These are phyloP conservation scores for Chlorocebus sabaeus DNA, from an alignment of 2,113 vertebrate genomes.

Conservation along the genomic window DNA sequence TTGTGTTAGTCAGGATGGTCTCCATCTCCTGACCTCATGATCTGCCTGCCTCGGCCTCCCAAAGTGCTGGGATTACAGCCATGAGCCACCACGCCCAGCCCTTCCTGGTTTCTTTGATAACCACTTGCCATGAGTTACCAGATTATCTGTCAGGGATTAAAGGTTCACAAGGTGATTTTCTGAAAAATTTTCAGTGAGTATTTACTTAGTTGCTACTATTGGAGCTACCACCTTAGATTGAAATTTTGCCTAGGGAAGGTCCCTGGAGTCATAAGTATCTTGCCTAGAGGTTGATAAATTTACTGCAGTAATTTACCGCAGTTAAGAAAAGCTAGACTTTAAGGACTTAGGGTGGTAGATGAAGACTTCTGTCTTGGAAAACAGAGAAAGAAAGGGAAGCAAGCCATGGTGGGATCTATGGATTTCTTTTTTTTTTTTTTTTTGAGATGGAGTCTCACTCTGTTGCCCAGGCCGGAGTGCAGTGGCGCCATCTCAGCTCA, in stretches of 20 bases:
- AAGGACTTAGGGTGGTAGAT: background rate
- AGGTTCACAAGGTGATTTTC: background rate
- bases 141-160: background rate
- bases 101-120: background rate
- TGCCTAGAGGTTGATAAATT: background rate
- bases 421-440: background rate
- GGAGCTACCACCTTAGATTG: background rate
- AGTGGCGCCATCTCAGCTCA: too few relatives aligned
- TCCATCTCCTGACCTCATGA: too few relatives aligned
- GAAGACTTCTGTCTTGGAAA: background rate
- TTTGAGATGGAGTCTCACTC: too few relatives aligned
- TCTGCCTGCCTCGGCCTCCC: too few relatives aligned
- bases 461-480: too few relatives aligned
- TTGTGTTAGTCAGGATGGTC: too few relatives aligned
- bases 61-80: too few relatives aligned
- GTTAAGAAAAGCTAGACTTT: background rate
- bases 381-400: background rate
- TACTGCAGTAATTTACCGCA: background rate
- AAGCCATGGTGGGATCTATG: background rate
- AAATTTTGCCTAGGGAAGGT: background rate
- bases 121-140: background rate
- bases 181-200: background rate
- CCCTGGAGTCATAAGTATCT: background rate
- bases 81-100: too few relatives aligned
- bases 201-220: background rate